A percentile compares a stretch with the other conserved stretches of the same genome.
Conservation (phyloP, 2,113 vertebrate genomes). For the Recurvirostra avosetta region DNA sequence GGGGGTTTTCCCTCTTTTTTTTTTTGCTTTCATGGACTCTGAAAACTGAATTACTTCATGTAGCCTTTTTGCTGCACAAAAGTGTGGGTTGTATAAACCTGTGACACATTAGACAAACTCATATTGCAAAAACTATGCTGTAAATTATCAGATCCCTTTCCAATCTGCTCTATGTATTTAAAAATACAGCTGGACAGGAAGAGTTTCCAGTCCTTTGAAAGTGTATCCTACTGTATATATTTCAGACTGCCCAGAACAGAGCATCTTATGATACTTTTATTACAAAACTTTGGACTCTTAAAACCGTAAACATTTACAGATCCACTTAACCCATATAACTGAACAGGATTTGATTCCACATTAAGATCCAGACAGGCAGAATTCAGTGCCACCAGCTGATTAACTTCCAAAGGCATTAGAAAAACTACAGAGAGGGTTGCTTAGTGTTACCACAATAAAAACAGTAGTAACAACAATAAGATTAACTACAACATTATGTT, state of each 20-base stretch:
- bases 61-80: neutral
- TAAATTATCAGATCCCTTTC: neutral
- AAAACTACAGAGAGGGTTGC: neutral
- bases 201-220: neutral
- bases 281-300: neutral
- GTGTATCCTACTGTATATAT: neutral
- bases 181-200: rapidly evolving
- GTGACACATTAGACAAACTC: neutral
- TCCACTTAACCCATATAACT: neutral
- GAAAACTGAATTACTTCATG: neutral
- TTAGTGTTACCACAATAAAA: neutral
- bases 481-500: neutral
- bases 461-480: neutral
- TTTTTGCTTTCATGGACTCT: neutral
- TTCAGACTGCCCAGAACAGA: neutral
- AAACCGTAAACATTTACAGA: neutral
- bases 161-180: neutral
- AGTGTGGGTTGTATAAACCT: neutral
- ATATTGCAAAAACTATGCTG: neutral
- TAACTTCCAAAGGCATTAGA: neutral
- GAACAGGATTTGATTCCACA: neutral
- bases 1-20: rapidly evolving
- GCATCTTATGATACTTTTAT: neutral
- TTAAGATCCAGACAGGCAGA: neutral
- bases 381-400: neutral